Base-by-base conservation (phyloP, 2,113 vertebrate genomes). In the Pterocles burchelli region DNA sequence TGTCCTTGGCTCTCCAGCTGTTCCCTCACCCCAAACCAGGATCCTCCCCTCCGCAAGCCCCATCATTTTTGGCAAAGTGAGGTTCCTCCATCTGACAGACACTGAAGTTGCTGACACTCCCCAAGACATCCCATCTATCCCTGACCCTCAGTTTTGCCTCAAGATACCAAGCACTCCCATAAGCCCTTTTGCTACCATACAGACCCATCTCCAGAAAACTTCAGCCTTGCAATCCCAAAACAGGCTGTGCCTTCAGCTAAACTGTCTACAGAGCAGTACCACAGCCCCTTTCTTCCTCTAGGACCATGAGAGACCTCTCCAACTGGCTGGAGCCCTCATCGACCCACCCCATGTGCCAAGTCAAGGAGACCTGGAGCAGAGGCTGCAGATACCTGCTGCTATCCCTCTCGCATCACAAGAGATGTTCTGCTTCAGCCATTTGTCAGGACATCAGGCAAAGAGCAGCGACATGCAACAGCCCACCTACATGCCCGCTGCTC, bases 281-380 rank as follows among this genome's bases (percentile, higher is more conserved):
- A 20, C 28, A 77, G 58, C 36, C 28, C 7, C 22, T 57, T 43
- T 72, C 34, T 46, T 82, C 49, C 41, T 80, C 26, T 21, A 28
- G 59, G 28, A 33, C 43, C 38, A 26, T 4, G 21, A 78, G 81
- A 49, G 19, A 54, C 41, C 14, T 43, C 33, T 51, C 34, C 3
- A 1, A 33, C 5, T 3, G 10, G 45, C 19, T 3, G 5, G 34
- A 4, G 25, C 20, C 13, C 55, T 11, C 55, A 58, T 4, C 6
- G 3, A 89, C 68, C 54, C 25, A 73, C 8, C 16, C 19, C 9
- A 4, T 5, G 2, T 6, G 12, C 38, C 41, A 52, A 54, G n/a
- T 11, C 28, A 19, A 5, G 19, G 25, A 63, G 41, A 38, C 26
- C 7, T 2, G 0, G n/a, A 52, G 67, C 41, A 61, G n/a, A 16